Evolutionary conservation across 2,797 vertebrate genomes (phyloP).

Genomic region (Pangasius larnaudii): DNA sequence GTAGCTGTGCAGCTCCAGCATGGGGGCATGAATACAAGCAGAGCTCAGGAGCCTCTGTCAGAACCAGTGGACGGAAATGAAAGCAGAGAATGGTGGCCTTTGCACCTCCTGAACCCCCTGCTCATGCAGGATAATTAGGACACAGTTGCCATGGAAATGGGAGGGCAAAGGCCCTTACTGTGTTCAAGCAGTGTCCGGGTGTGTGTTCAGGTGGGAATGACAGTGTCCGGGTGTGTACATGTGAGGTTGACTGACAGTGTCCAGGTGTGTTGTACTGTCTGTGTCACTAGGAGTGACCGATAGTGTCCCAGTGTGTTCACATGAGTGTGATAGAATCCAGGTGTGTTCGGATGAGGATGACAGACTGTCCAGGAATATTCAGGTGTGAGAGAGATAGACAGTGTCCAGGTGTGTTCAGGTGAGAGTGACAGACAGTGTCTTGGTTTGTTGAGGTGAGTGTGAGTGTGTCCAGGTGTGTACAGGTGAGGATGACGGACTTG

Average conservation of each 20-base stretch:
- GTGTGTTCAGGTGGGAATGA: background rate
- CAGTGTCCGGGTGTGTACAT: background rate
- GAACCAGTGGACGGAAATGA: conserved; percentile 64
- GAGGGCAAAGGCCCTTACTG: conserved; percentile 3
- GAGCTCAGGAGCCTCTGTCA: conserved; percentile 54
- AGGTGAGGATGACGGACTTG: too few relatives aligned
- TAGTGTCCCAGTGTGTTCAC: background rate
- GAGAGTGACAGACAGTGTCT: background rate
- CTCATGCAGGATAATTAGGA: conserved; percentile 33
- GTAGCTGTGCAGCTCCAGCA: background rate
- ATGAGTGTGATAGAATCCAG: background rate
- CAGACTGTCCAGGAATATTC: background rate
- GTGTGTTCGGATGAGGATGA: background rate
- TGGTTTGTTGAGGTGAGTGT: background rate
- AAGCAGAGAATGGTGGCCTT: conserved; percentile 67
- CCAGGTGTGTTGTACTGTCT: background rate
- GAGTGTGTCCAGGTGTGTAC: background rate
- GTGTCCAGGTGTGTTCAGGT: background rate
- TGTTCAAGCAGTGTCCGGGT: background rate
- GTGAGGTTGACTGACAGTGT: background rate
- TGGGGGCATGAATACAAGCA: conserved; percentile 41
- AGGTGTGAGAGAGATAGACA: background rate
- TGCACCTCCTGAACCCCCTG: conserved; percentile 62
- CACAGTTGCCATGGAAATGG: conserved; percentile 42
- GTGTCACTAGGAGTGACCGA: too few relatives aligned